A percentile compares a stretch with the other conserved stretches of the same genome.
These are phyloP conservation scores for Cyclophora albipunctata DNA, from an alignment of 2,888 invertebrate species.

Conservation along the genomic window DNA sequence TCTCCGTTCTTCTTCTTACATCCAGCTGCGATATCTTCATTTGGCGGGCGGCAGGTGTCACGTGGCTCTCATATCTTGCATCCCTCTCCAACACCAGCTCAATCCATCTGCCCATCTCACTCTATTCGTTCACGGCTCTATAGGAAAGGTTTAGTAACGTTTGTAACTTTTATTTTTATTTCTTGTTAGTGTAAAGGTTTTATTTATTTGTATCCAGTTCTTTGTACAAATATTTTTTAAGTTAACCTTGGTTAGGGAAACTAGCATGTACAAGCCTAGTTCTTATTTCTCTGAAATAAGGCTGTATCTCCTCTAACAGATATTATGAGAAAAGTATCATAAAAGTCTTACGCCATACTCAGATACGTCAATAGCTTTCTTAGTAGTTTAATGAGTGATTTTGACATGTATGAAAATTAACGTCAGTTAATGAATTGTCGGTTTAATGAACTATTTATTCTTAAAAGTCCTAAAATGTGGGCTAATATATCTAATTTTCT, in stretches of 20 bases:
- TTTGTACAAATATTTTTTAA: constrained; percentile 46
- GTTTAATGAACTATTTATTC: too few species aligned
- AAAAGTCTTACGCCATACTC: too few species aligned
- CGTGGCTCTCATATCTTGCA: constrained; percentile 40
- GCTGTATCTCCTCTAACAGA: not conserved
- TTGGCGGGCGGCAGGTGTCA: constrained; percentile 74
- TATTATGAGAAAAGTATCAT: too few species aligned
- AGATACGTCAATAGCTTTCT: too few species aligned
- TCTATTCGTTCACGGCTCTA: constrained; percentile 50
- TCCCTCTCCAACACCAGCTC: constrained; percentile 31
- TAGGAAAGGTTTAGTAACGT: constrained; percentile 54
- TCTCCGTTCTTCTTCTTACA: constrained; percentile 36
- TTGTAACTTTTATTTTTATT: constrained; percentile 47
- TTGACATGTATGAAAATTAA: too few species aligned
- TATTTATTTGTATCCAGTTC: constrained; percentile 63
- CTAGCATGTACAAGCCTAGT: constrained; percentile 7
- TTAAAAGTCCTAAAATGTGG: too few species aligned
- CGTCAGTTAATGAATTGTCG: too few species aligned
- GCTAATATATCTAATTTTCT: too few species aligned
- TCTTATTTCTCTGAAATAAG: constrained; percentile 19
- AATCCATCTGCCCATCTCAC: constrained; percentile 29
- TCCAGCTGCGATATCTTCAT: constrained; percentile 76
- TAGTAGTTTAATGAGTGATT: too few species aligned
- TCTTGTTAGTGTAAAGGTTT: constrained; percentile 50
- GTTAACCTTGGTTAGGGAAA: constrained; percentile 13